Evolutionary conservation across 2,113 vertebrate species (phyloP), one percentile per base, ranked within the genome.

Genomic region (Otocyon megalotis): DNA sequence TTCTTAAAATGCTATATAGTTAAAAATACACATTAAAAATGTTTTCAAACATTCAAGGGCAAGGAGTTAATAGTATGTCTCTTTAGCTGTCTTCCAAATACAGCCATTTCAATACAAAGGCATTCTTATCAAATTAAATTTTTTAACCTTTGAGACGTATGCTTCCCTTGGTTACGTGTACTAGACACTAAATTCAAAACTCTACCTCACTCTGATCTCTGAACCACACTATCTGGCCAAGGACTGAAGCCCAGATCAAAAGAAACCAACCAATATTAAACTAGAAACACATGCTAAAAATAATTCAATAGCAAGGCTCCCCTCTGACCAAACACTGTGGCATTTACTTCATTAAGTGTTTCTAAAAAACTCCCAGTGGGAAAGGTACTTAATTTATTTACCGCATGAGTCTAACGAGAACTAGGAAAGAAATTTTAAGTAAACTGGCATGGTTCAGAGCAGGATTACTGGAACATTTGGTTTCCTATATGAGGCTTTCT

Each of bases 361-460:
- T 97, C 90, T 97, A 81, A 98, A 98, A 94, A 97, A 88, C 76
- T 96, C 96, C 26, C 93, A 95, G 98, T 96, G 82, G 96, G 93
- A 98, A 98, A 97, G 74, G 72, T 93, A 94, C 90, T 98, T 97
- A 96, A 96, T 97, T 98, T 98, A 98, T 97, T 97, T 98, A 97
- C 90, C 86, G 84, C 71, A 93, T 94, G 95, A 95, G 83, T 96
- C 95, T 97, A 97, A 96, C 4, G 0, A 95, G 96, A 93, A 84
- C n/a, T 92, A 92, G 93, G 87, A 96, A 97, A 96, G 94, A 96
- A 97, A 96, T 85, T 79, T 96, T 72, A 95, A 97, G 97, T 89
- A 88, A 96, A 95, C 60, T 0, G 2, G 63, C 32, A 43, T 86
- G 94, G 22, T 94, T 85, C 97, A 50, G 84, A 93, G 83, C 26